Base-by-base conservation (phyloP, 2,797 vertebrate genomes). In the Malacoraja senta region DNA sequence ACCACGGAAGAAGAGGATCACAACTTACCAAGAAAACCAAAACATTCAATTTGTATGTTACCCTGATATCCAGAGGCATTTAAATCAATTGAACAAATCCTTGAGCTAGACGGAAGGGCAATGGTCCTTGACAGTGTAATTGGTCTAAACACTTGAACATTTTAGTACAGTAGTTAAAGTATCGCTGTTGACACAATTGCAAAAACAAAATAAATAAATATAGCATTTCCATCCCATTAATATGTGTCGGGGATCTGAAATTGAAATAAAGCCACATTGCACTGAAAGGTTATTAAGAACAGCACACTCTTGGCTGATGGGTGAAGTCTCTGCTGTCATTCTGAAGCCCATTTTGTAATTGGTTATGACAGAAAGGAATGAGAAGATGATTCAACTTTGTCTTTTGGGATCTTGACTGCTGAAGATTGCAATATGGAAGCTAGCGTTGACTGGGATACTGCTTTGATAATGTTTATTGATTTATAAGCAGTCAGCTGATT, bases 341-440 rank as follows among this genome's bases (percentile, higher is more conserved):
- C 93, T 68, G 80, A 80, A 93, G 81, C 90, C 90, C 81, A 32
- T 93, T 93, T 90, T 92, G 74, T 93, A 94, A 94, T 94, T 94
- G 94, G 93, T 83, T 93, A 79, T 94, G 94, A 93, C 94, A 93
- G 86, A 63, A 93, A 93, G 92, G 93, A 53, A 84, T 93, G 93
- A 93, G 93, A 84, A 94, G 93, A 93, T 93, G 93, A 90, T 94
- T 94, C 93, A 93, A 93, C 93, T 58, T 77, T 93, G 63, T 94
- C 94, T 93, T 94, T 79, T 74, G 93, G 93, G 94, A 94, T 81
- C 81, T 81, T 83, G 58, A 83, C 92, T 93, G 93, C 93, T 93
- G 93, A 93, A 93, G 93, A 94, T 93, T 94, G 93, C 74, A 93
- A 93, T 94, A 93, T 79, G 35, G 94, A 63, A 71, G 44, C 13